Percentiles rank a stretch among this genome's conserved stretches.
Conservation (phyloP, 2,888 invertebrate genomes). For the Alcis repandata region DNA sequence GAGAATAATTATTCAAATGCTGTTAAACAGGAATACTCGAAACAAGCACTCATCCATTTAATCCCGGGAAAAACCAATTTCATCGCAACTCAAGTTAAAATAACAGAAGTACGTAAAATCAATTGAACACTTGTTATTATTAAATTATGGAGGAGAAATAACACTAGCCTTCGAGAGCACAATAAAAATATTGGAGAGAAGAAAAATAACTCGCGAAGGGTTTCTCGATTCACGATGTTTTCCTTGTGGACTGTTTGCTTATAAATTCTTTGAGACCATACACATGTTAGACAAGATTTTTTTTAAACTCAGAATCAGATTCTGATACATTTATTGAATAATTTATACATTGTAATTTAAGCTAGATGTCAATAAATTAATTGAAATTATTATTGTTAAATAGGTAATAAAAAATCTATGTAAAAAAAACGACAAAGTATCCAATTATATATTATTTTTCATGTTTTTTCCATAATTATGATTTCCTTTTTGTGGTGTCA, state of each 20-base stretch:
- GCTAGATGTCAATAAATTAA: no score
- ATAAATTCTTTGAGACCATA: background rate
- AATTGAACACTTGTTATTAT: slow-evolving; percentile 15
- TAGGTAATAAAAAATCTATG: no score
- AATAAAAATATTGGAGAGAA: slow-evolving; percentile 12
- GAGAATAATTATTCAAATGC: no score
- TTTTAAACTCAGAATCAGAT: no score
- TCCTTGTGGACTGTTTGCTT: slow-evolving; percentile 7
- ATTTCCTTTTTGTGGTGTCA: no score
- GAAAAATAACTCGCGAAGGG: slow-evolving; percentile 1
- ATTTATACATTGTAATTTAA: no score
- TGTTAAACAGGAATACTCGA: background rate
- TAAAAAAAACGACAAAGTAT: no score
- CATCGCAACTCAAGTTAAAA: slow-evolving; percentile 1
- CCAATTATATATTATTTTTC: no score
- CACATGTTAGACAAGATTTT: background rate
- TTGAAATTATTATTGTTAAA: no score
- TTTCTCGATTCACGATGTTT: slow-evolving; percentile 3
- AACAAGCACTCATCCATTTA: background rate
- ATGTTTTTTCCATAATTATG: no score
- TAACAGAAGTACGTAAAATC: slow-evolving; percentile 6
- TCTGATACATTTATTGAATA: no score
- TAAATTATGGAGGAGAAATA: slow-evolving; percentile 15
- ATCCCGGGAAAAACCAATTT: background rate
- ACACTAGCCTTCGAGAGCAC: slow-evolving; percentile 2